Conservation (phyloP, 2,113 vertebrate species). For the Oreochromis tanganicae region DNA sequence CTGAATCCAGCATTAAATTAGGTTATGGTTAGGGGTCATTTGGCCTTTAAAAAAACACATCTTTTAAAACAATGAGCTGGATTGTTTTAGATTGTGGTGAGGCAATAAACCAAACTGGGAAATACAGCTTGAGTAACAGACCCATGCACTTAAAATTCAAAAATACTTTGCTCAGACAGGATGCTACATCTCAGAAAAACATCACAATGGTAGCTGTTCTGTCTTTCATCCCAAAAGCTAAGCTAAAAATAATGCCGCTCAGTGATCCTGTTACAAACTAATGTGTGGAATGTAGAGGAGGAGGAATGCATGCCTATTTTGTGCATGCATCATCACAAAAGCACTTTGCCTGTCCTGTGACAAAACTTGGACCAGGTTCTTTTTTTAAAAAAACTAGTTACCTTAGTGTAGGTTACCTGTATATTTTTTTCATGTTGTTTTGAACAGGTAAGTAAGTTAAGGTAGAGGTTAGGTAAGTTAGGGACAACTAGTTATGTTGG, state of each 20-base stretch:
- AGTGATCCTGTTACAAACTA: background rate
- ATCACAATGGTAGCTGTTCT: background rate
- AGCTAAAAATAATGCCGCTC: background rate
- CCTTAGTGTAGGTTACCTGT: background rate
- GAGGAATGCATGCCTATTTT: background rate
- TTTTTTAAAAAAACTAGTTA: background rate
- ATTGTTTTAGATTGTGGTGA: background rate
- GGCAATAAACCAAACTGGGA: background rate
- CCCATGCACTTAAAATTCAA: background rate
- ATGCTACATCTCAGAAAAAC: background rate
- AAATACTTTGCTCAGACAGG: background rate
- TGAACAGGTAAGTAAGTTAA: background rate
- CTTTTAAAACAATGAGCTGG: background rate
- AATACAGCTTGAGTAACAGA: background rate
- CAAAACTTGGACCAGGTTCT: background rate
- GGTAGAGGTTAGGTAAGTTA: background rate
- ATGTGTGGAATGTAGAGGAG: background rate
- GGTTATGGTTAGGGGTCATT: background rate
- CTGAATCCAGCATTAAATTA: background rate
- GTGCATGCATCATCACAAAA: background rate
- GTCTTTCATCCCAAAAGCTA: background rate
- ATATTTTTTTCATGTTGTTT: background rate
- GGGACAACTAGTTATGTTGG: background rate
- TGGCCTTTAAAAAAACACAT: background rate
- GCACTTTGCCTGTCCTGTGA: background rate